Base-by-base conservation (phyloP, 2,113 vertebrate genomes). In the Melanerpes aurifrons region DNA sequence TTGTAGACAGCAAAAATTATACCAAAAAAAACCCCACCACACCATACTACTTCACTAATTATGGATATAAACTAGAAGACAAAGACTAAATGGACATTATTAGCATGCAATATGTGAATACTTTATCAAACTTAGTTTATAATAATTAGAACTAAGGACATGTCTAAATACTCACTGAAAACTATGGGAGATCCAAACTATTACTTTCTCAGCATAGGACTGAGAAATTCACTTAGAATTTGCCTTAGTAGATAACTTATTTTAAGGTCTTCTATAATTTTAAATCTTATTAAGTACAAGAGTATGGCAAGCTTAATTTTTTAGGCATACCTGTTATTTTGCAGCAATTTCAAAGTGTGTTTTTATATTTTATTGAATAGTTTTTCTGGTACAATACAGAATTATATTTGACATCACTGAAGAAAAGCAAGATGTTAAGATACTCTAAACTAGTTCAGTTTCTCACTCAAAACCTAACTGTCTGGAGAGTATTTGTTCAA, bases 201-300 rank as follows among this genome's bases (percentile, higher is more conserved):
- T 26, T 12, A 35, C 32, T 68, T 69, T 87, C 79, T 76, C 62
- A 86, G 61, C 18, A n/a, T 3, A 71, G 14, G 16, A 9, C 31
- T n/a, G 22, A 84, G 50, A 87, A 93, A 93, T 87, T 56, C 59
- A 87, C 64, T n/a, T 10, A 73, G 15, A 7, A 72, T 77, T 92
- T 93, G 66, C 68, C 25, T 59, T 53, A 73, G 31, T 20, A 77
- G 45, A 73, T 20, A 90, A 71, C 6, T 0, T 2, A 67, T 78
- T 70, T 72, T 64, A 93, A 85, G 10, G 21, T 80, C 64, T 62
- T 89, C 7, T 22, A 25, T 24, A 75, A 90, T 76, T 95, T 85
- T 69, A 93, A 82, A 91, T 84, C 62, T 85, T 79, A 86, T 70
- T 87, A 87, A 90, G 28, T 76, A 45, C 12, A 74, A 70, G 12